Evolutionary conservation across 2,797 vertebrate genomes (phyloP), one percentile per base, ranked within the genome.

Genomic region (Hoplostethus mediterraneus): DNA sequence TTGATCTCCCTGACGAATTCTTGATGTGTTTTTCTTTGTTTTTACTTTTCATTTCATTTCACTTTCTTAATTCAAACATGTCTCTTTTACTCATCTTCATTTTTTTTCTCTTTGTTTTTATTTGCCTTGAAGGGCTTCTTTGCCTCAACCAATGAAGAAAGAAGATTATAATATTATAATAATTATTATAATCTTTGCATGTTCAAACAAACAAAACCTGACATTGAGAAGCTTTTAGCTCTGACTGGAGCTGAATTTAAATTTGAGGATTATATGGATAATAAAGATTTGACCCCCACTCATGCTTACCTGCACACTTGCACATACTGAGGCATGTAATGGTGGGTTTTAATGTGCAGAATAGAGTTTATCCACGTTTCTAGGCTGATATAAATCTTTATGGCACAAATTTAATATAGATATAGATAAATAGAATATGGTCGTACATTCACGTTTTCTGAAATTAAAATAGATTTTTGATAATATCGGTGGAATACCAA

Each of bases 61-160:
- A n/a, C n/a, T n/a, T n/a, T n/a, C n/a, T n/a, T 44, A 70, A 60
- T 60, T 40, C 17, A 53, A 2, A 16, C 31, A 3, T 56, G 54
- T 36, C 28, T 6, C 54, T 56, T 2, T 38, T 25, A 12, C 31
- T 60, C 28, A 63, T 49, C 13, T 25, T 42, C 16, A 51, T 44
- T 67, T 54, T 44, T 12, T 3, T 16, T 1, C 25, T 49, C 63
- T 21, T 70, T 44, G 12, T 42, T 11, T 42, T 42, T 48, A 52
- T 42, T 33, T 30, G 55, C 59, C 6, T 4, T n/a, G 33, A 38
- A 5, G 3, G 51, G 31, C 53, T 36, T 62, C 51, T 49, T 62
- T 67, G 47, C 16, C 53, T 64, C 21, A 28, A 21, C 3, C 1
- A n/a, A 6, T 21, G 51, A 17, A 21, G 42, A 54, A 7, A 36